Evolutionary conservation across 1,140 invertebrate species (phyloP), one percentile per base, ranked within the genome.

Genomic region (Holotrichia oblita): DNA sequence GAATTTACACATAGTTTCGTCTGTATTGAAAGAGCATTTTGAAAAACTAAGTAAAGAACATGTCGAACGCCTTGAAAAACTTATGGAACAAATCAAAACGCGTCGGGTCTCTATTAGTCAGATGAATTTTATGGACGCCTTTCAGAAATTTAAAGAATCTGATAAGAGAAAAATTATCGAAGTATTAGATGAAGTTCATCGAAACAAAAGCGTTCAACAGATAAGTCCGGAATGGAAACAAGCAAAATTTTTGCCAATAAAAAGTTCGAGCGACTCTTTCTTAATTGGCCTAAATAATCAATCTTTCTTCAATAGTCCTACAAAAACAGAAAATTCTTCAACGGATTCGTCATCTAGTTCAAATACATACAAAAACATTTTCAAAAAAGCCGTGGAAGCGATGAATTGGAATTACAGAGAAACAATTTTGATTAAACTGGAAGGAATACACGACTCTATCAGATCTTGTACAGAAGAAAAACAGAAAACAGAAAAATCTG

Each of bases 181-280:
- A 41, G 41, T 74, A 4, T 6, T 74, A 42, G 40, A 41, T 41
- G 40, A 42, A 10, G 40, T 74, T 17, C 34, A 41, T 41, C 3
- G n/a, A 41, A 74, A 42, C 9, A 74, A 40, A 20, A 41, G 40
- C 9, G 27, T 41, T 41, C 8, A 20, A 22, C 40, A 41, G n/a
- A 0, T 42, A 40, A 42, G 14, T 9, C 12, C 20, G 22, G 27
- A 77, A n/a, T 77, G 41, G 61, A 69, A 34, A 12, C 61, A 55
- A 59, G 6, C n/a, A 14, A 77, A 20, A 61, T 74, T 80, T 76
- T 80, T 79, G 20, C 79, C 81, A 41, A 76, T 79, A 64, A 59
- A 75, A 80, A 77, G 73, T 17, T 74, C 73, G 2, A 74, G 73
- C 12, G 73, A 74, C 40, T 41, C 34, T n/a, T 74, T 41, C 14